Base-by-base conservation (phyloP, 2,888 invertebrate genomes). In the Mythimna pallens region DNA sequence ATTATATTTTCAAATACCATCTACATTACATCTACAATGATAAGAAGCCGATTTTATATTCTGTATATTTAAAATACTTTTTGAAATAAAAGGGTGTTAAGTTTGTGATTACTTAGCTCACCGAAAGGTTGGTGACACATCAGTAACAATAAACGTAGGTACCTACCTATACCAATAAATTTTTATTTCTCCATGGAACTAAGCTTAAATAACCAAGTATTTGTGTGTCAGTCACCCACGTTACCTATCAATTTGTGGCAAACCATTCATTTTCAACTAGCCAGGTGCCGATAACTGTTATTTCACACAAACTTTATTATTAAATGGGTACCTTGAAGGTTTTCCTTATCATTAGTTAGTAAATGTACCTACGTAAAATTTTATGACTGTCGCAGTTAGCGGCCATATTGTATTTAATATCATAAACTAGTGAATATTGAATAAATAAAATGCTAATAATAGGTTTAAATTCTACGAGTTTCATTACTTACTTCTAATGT, bases 301-400 rank as follows among this genome's bases (percentile, higher is more conserved):
- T 75, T 83, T 80, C 59, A 81, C 61, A 50, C 59, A 69, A 83
- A 79, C 57, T 83, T 82, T 69, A 71, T 75, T 82, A 79, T 71
- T 82, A 55, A 75, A 75, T 47, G 47, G 47, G 17, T 61, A 61
- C 58, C n/a, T 50, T n/a, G 68, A 55, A 70, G 66, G 40, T 17
- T 66, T 69, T 70, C 30, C 40, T 62, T 50, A 34, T 3, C 20
- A 50, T 61, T 61, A 55, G 4, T 47, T 10, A 0, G 59, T 68
- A 34, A 64, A 47, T 71, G 36, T 64, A 65, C n/a, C n/a, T n/a
- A n/a, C 20, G 47, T 72, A 64, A 80, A 78, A 70, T 66, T 73
- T 25, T 71, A 61, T 14, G 61, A 58, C 9, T 43, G 8, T 78
- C n/a, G 36, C 17, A 30, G 30, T 40, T 43, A 58, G 62, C 57